phyloP scores from a whole-genome alignment of 2,113 vertebrate species.

The Falcunculus frontatus region DNA sequence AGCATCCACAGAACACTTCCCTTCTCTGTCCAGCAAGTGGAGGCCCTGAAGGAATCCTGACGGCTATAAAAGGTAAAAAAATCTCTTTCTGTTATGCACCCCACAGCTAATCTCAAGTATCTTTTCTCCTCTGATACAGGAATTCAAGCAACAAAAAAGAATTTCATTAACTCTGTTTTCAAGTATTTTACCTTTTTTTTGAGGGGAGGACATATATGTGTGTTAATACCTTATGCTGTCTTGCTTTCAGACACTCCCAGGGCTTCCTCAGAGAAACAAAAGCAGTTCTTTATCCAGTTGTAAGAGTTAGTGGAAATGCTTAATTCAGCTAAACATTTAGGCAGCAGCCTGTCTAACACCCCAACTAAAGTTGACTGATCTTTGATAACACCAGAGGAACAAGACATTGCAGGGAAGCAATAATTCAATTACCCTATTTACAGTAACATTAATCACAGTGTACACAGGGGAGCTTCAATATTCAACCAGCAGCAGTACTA shows the following conservation, averaged over 20 bases:
- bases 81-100: slow-evolving; percentile 21
- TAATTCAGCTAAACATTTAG: background rate
- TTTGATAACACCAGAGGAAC: background rate
- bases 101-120: slow-evolving; percentile 11
- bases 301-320: background rate
- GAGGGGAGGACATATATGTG: no score
- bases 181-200: background rate
- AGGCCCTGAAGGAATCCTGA: slow-evolving; percentile 27
- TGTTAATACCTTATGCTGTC: background rate
- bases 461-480: background rate
- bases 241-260: background rate
- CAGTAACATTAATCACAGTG: background rate
- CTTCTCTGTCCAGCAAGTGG: slow-evolving; percentile 37
- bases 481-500: background rate
- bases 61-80: slow-evolving; percentile 66
- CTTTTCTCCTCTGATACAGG: background rate
- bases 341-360: background rate
- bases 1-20: background rate
- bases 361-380: background rate
- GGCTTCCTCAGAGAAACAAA: background rate
- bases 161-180: background rate
- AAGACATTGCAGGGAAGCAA: background rate
- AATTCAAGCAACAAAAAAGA: background rate
- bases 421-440: slow-evolving; percentile 16
- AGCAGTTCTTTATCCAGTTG: background rate